Evolutionary conservation across 2,113 vertebrate genomes (phyloP), one percentile per base, ranked within the genome.

Genomic region (Carlito syrichta): DNA sequence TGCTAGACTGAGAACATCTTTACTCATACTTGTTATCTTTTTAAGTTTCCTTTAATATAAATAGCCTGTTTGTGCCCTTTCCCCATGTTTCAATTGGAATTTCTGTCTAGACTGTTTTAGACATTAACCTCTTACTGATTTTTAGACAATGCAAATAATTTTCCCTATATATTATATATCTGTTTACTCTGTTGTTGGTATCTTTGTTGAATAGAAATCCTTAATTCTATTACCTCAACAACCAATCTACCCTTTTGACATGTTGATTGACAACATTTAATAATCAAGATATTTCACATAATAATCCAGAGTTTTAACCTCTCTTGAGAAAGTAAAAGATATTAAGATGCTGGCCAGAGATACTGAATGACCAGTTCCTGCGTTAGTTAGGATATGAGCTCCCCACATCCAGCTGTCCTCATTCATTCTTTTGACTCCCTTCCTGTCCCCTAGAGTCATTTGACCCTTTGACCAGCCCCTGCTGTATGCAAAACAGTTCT

Each of bases 161-260:
- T 89, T 89, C 45, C 45, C 5, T 22, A 35, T 60, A 94, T 73
- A 30, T 54, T 19, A 52, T 30, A 27, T 43, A 45, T 76, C 35
- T 52, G 5, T 56, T 56, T 43, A 45, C 54, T 89, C 63, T 43
- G 45, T 45, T 43, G 66, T 50, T 87, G 63, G 62, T 48, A 58
- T 79, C 56, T 52, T 69, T 79, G 16, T 68, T 68, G 48, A 86
- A 56, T 30, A 43, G 54, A 82, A 94, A 94, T 89, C 66, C n/a
- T 94, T 82, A 82, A n/a, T 82, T 81, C 38, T 94, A 0, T 43
- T 40, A 43, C 35, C 77, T n/a, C 30, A 94, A 40, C 20, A 87
- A 52, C 48, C n/a, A 82, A 0, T 62, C 25, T 38, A 32, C 23
- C 83, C 32, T 79, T 79, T 69, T 87, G 82, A 38, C 69, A 38